Conservation (phyloP, 2,797 vertebrate genomes). For the Premnoplex brunnescens region DNA sequence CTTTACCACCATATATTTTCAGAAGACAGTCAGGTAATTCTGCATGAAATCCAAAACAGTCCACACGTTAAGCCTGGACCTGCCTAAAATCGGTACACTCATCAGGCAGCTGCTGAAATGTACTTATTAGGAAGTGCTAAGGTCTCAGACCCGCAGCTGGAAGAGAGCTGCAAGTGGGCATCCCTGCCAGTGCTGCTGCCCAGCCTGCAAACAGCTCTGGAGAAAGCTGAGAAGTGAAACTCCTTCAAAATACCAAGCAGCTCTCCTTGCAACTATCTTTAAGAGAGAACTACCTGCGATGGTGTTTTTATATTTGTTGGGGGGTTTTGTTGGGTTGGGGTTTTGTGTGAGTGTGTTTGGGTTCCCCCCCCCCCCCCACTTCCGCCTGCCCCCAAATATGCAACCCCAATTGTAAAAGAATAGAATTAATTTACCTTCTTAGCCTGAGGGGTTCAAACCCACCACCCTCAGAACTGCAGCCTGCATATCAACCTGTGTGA, state of each 20-base stretch:
- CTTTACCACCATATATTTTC: background rate
- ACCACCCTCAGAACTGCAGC: background rate
- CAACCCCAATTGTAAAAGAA: background rate
- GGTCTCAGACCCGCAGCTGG: background rate
- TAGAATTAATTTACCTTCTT: background rate
- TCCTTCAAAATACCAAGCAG: background rate
- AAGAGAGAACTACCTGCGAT: background rate
- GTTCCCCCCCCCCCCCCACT: accelerated
- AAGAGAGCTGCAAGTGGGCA: background rate
- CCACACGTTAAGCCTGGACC: background rate
- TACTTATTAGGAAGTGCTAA: background rate
- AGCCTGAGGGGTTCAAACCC: background rate
- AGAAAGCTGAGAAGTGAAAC: background rate
- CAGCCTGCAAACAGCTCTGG: background rate
- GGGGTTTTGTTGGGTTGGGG: accelerated
- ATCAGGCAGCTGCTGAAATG: background rate
- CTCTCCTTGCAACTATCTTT: background rate
- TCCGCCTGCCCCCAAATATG: background rate
- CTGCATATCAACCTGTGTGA: background rate
- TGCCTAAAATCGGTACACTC: background rate
- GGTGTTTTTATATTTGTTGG: background rate
- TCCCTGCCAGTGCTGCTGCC: background rate
- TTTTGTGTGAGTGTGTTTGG: background rate
- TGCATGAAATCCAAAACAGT: background rate
- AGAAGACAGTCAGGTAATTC: background rate